phyloP scores from a whole-genome alignment of 1,140 invertebrate genomes.

The Macrocentrus cingulum region DNA sequence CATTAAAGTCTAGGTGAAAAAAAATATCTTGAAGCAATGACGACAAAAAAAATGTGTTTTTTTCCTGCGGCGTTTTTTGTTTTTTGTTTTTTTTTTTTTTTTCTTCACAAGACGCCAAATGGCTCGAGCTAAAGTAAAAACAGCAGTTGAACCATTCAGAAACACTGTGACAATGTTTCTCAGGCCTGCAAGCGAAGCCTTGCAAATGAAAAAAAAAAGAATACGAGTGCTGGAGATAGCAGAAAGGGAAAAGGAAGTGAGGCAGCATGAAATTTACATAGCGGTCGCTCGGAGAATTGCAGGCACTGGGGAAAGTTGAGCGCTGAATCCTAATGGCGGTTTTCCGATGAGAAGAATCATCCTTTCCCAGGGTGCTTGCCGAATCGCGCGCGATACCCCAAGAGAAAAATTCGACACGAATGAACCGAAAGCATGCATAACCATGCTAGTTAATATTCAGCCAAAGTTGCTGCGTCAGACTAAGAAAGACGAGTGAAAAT shows the following conservation, averaged over 20 bases:
- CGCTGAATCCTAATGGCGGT: conserved; percentile 44
- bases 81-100: conserved; percentile 19
- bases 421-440: background rate
- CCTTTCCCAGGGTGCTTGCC: conserved; percentile 14
- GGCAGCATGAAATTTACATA: conserved; percentile 47
- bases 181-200: conserved; percentile 21
- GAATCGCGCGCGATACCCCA: conserved; percentile 21
- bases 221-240: conserved; percentile 13
- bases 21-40: conserved; percentile 1
- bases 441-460: conserved; percentile 5
- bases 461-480: background rate
- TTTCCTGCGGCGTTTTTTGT: background rate
- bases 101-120: conserved; percentile 12
- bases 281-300: conserved; percentile 40
- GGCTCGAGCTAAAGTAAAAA: conserved; percentile 19
- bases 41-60: conserved; percentile 15
- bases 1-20: background rate
- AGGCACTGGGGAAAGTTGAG: conserved; percentile 28
- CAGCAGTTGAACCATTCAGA: conserved; percentile 15
- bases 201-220: conserved; percentile 25
- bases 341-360: conserved; percentile 34
- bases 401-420: conserved; percentile 18
- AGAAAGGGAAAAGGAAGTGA: conserved; percentile 13
- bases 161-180: conserved; percentile 20
- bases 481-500: too few relatives aligned